Evolutionary conservation across 2,113 vertebrate species (phyloP).

Genomic region (Phaethon lepturus): DNA sequence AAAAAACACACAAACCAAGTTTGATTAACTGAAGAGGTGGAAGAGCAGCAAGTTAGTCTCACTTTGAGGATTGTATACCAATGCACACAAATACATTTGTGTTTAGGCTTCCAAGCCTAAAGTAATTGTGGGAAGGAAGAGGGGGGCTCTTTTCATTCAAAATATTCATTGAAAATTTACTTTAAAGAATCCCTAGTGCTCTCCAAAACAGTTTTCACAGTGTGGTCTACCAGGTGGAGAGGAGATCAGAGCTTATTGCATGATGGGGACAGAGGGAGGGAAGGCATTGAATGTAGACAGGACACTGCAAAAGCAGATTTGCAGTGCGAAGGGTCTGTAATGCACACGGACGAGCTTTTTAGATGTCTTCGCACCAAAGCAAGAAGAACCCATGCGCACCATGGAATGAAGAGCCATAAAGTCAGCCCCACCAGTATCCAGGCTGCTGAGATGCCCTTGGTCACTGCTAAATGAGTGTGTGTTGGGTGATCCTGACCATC

Average conservation of each 20-base stretch:
- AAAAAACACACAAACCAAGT: not conserved
- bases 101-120: not conserved
- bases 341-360: accelerated
- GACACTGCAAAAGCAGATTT: not conserved
- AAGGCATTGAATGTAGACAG: not conserved
- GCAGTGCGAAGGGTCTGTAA: not conserved
- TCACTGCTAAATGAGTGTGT: not conserved
- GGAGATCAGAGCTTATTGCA: not conserved
- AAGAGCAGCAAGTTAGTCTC: not conserved
- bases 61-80: not conserved
- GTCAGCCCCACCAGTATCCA: not conserved
- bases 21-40: not conserved
- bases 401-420: not conserved
- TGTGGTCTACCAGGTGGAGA: not conserved
- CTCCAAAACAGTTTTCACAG: not conserved
- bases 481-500: not conserved
- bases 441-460: not conserved
- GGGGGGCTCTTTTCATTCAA: not conserved
- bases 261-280: not conserved
- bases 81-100: not conserved
- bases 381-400: not conserved
- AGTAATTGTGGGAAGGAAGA: not conserved
- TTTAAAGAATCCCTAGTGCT: not conserved
- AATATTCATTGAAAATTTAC: not conserved
- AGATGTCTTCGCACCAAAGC: not conserved